Base-by-base conservation (phyloP, 2,888 invertebrate species). In the Glomeris marginata region DNA sequence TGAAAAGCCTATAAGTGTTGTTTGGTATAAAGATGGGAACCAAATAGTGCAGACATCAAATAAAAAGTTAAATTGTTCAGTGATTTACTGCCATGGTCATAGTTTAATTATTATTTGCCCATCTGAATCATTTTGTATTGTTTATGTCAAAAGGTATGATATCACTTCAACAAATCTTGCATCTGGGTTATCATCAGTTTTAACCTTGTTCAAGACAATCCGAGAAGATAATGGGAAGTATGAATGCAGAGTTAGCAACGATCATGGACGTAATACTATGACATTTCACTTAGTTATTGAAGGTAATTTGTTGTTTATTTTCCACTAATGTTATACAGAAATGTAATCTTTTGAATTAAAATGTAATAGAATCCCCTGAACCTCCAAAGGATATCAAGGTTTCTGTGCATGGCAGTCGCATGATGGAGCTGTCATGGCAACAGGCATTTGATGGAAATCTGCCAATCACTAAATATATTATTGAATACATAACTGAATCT, bases 401-500 rank as follows among this genome's bases (percentile, higher is more conserved):
- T 15, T 15, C 18, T 1, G 38, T 41, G n/a, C 21, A 34, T 6
- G 35, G 22, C 13, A 53, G 50, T 15, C 35, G 35, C 4, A 44
- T 47, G 3, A 35, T 53, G 13, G 46, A 45, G 13, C 46, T 53
- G 6, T 16, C 28, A 16, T 53, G 53, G 53, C 18, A 10, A 5
- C n/a, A 37, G 5, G 22, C 47, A 1, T 50, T 42, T 36, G 33
- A 51, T 47, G 47, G 47, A 36, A 51, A 51, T 44, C 38, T 41
- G 40, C 35, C 44, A n/a, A 45, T 53, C 22, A 47, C 36, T 13
- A 51, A 49, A 44, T 53, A 51, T 16, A 43, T 50, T n/a, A 47
- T 53, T 34, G 47, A 53, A 45, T 53, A 51, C 40, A 53, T 50
- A 47, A 37, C 47, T 34, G 43, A 34, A 1, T 41, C 45, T 28